Evolutionary conservation across 2,797 vertebrate species (phyloP).

Genomic region (Tauraco hartlaubi): DNA sequence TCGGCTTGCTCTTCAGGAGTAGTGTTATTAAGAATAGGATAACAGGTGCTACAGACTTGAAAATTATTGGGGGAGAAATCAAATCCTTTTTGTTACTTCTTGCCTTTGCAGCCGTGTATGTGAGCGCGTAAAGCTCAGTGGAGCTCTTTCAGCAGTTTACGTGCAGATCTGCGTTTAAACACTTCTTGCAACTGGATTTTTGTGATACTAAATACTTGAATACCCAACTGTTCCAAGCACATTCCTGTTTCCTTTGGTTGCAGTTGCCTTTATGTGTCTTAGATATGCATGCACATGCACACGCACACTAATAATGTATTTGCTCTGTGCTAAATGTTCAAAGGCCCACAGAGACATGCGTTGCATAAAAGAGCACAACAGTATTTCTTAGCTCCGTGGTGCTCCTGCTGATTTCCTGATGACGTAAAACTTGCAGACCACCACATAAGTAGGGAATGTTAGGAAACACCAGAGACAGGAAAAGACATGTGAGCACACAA

Average conservation of each 20-base stretch:
- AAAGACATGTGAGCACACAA: background rate
- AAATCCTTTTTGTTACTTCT: background rate
- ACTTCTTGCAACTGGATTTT: conserved; percentile 11
- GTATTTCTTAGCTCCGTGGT: background rate
- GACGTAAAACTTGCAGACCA: conserved; percentile 15
- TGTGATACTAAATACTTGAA: background rate
- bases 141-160: background rate
- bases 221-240: background rate
- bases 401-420: conserved; percentile 41
- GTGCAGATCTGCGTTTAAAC: conserved; percentile 19
- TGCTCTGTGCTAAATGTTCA: conserved; percentile 65
- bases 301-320: conserved; percentile 35
- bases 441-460: background rate
- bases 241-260: conserved; percentile 21
- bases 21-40: background rate
- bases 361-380: conserved; percentile 27
- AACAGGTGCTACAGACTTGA: conserved; percentile 8
- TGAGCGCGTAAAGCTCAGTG: background rate
- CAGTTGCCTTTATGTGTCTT: conserved; percentile 2
- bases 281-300: conserved; percentile 37
- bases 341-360: conserved; percentile 11
- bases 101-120: background rate
- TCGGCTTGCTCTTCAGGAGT: conserved; percentile 11
- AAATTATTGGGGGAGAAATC: background rate
- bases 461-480: background rate